Base-by-base conservation (phyloP, 2,797 vertebrate species). In the Xenentodon cancila region DNA sequence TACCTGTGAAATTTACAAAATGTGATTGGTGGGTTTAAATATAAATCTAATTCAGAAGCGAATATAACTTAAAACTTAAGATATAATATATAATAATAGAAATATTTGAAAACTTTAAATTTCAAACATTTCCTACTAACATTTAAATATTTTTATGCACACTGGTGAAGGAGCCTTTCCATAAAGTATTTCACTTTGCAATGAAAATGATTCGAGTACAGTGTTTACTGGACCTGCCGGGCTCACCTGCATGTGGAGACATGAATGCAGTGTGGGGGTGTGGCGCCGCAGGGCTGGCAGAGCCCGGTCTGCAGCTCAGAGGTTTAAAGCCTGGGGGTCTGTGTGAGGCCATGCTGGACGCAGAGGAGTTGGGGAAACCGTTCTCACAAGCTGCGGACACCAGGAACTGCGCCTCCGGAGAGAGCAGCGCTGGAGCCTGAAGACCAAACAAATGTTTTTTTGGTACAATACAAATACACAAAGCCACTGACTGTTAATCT, bases 391-490 rank as follows among this genome's bases (percentile, higher is more conserved):
- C 90, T 0, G 93, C 73, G 3, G 94, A 90, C 43, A 93, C 88
- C 60, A 94, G 64, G 0, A 91, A 93, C 52, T 92, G 84, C 1
- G 90, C 80, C 56, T 97, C 96, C 0, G 92, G 88, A n/a, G 89
- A 77, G 1, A 94, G 91, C 68, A 94, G 88, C 0, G 94, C 89
- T 1, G 87, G 85, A 4, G 84, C 84, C 97, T 98, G 89, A 22
- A 21, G 27, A 9, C 52, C 2, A 2, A 66, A 53, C 2, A 5
- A 1, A 4, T 4, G 16, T 5, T 6, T 6, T 8, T 6, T 8
- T 13, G 0, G 15, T 13, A 51, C n/a, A 49, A 52, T 1, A 19
- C 12, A 22, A 22, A 45, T 19, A 21, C 46, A 2, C 21, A 49
- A 48, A 32, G 7, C 3, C 30, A 30, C 7, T 30, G 4, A 30